These are phyloP conservation scores for Mormyrops boulengeri DNA, from an alignment of 2,797 vertebrate genomes.

Conservation along the genomic window DNA sequence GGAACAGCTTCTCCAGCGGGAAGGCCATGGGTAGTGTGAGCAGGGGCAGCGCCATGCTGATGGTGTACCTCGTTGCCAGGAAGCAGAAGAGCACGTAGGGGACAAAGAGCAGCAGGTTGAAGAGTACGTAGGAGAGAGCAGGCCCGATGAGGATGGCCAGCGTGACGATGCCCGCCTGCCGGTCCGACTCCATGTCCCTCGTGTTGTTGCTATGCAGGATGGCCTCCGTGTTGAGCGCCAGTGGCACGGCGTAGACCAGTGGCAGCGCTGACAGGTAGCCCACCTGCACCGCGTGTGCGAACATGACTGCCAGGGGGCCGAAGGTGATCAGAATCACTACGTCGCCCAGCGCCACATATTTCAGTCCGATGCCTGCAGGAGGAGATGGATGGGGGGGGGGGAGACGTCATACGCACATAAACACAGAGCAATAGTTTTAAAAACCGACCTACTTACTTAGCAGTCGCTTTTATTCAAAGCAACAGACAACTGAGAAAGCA, in stretches of 20 bases:
- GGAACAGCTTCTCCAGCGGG: slow-evolving; percentile 86
- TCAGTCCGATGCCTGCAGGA: slow-evolving; percentile 84
- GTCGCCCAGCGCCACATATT: slow-evolving; percentile 93
- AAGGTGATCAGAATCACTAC: slow-evolving; percentile 97
- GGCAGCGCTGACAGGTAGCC: slow-evolving; percentile 86
- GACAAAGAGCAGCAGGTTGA: slow-evolving; percentile 82
- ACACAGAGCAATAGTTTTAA: neutral
- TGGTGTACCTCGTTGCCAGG: slow-evolving; percentile 84
- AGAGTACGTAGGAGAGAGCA: slow-evolving; percentile 82
- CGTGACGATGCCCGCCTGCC: slow-evolving; percentile 89
- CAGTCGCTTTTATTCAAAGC: neutral
- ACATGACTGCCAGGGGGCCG: slow-evolving; percentile 92
- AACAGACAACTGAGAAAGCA: neutral
- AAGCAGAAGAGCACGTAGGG: slow-evolving; percentile 90
- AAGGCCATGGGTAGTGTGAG: slow-evolving; percentile 96
- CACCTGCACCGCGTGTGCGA: slow-evolving; percentile 91
- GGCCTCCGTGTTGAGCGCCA: slow-evolving; percentile 93
- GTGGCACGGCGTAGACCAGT: slow-evolving; percentile 83
- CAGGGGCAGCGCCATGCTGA: slow-evolving; percentile 91
- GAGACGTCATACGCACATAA: neutral
- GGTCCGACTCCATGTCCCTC: slow-evolving; percentile 93
- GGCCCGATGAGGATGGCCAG: slow-evolving; percentile 92
- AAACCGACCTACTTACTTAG: neutral
- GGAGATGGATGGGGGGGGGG: neutral
- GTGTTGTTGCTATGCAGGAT: slow-evolving; percentile 99